Evolutionary conservation across 2,888 invertebrate genomes (phyloP).

Genomic region (Drosophila infuscata): DNA sequence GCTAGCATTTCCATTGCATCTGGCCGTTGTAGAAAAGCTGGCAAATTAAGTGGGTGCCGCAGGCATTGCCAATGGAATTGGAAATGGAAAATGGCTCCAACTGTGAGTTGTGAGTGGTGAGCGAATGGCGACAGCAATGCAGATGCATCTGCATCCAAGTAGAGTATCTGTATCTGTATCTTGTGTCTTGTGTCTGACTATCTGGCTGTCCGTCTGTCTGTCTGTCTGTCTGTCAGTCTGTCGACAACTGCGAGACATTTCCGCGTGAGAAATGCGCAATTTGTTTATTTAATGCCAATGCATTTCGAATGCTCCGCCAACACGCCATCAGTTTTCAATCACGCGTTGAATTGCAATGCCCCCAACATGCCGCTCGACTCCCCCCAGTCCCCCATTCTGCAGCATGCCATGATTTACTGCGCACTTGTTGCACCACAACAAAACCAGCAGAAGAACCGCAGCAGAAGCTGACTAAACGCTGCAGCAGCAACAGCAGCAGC

Average conservation of each 20-base stretch:
- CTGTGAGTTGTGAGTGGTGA: slow-evolving; percentile 24
- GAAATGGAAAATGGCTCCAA: slow-evolving; percentile 46
- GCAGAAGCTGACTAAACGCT: slow-evolving; percentile 19
- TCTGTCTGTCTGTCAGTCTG: slow-evolving; percentile 34
- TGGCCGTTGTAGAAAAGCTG: slow-evolving; percentile 53
- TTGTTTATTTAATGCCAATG: slow-evolving; percentile 81
- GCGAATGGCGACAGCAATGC: slow-evolving; percentile 45
- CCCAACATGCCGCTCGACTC: slow-evolving; percentile 24
- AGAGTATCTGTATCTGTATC: slow-evolving; percentile 23
- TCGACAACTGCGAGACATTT: slow-evolving; percentile 57
- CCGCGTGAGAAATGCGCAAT: slow-evolving; percentile 78
- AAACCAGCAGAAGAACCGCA: slow-evolving; percentile 5
- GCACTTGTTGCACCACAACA: slow-evolving; percentile 74
- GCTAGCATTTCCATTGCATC: slow-evolving; percentile 57
- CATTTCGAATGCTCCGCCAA: slow-evolving; percentile 75
- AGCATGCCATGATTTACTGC: slow-evolving; percentile 64
- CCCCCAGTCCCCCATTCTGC: background rate
- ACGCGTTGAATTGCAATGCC: slow-evolving; percentile 59
- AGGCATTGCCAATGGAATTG: slow-evolving; percentile 39
- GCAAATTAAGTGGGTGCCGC: slow-evolving; percentile 77
- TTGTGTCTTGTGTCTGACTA: background rate
- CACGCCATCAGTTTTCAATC: slow-evolving; percentile 82
- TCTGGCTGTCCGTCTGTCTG: slow-evolving; percentile 6
- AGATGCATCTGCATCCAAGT: slow-evolving; percentile 37
- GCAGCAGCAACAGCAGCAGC: slow-evolving; percentile 36